Conservation (phyloP, 2,113 vertebrate species). For the Lutjanus erythropterus region DNA sequence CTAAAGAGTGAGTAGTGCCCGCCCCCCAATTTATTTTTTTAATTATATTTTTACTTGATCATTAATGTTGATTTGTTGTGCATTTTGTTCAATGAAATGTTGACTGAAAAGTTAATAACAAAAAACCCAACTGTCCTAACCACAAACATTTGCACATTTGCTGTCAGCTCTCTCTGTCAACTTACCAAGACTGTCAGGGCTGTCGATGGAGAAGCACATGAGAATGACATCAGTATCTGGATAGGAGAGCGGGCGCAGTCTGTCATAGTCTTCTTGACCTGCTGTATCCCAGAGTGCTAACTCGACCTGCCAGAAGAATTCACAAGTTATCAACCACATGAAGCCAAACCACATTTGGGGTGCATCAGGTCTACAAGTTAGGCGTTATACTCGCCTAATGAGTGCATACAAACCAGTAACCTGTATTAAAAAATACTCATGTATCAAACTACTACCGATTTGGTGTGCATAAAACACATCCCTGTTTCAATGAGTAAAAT, state of each 20-base stretch:
- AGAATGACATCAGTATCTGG: conserved; percentile 99
- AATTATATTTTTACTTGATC: too few relatives aligned
- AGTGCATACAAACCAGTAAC: not conserved
- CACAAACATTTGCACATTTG: not conserved
- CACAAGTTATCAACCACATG: not conserved
- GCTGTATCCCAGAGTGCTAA: conserved; percentile 99
- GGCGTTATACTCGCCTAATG: not conserved
- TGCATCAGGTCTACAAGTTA: not conserved
- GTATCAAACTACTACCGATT: not conserved
- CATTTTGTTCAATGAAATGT: too few relatives aligned
- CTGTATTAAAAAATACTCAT: not conserved
- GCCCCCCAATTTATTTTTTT: too few relatives aligned
- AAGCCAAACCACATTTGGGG: not conserved
- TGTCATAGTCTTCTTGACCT: conserved; percentile 98
- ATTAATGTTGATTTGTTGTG: too few relatives aligned
- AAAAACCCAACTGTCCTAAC: too few relatives aligned
- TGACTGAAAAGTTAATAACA: too few relatives aligned
- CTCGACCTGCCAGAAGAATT: conserved; percentile 89
- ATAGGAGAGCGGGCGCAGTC: conserved; percentile 97
- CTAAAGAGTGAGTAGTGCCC: too few relatives aligned
- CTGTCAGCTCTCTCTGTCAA: not conserved
- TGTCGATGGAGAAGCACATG: conserved; percentile 99
- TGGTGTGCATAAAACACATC: not conserved
- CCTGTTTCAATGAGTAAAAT: not conserved
- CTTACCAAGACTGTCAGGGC: conserved; percentile 99